Percentiles rank a stretch among this genome's conserved stretches.
phyloP scores from a whole-genome alignment of 2,113 vertebrate species.

The Phrynosoma platyrhinos region DNA sequence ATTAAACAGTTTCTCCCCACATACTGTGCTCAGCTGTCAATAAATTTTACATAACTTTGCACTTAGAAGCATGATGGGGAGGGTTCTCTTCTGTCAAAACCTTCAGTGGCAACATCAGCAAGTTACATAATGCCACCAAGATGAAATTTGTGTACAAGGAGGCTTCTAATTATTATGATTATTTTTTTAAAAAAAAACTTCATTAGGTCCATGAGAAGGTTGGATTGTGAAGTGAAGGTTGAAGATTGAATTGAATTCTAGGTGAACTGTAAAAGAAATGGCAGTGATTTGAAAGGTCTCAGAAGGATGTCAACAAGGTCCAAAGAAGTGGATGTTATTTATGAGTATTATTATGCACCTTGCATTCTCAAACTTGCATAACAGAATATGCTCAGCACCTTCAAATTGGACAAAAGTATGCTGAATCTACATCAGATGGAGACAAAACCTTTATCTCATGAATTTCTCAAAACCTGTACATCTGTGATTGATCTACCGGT shows the following conservation, averaged over 20 bases:
- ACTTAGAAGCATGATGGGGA: neutral
- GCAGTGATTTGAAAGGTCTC: neutral
- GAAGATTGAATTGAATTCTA: neutral
- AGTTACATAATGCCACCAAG: neutral
- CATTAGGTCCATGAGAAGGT: neutral
- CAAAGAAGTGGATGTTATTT: neutral
- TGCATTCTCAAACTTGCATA: neutral
- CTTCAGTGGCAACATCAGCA: neutral
- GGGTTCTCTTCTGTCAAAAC: rapidly evolving
- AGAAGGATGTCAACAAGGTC: neutral
- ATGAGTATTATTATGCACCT: rapidly evolving
- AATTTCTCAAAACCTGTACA: neutral
- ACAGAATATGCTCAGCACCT: neutral
- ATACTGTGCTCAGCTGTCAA: neutral
- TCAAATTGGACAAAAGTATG: neutral
- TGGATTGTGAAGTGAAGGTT: neutral
- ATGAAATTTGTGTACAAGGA: neutral
- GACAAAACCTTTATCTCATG: neutral
- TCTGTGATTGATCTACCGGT: neutral
- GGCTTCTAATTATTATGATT: neutral
- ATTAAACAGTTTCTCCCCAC: neutral
- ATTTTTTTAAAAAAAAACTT: neutral
- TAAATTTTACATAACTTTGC: neutral
- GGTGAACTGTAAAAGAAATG: conserved; percentile 4
- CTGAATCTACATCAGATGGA: neutral